phyloP scores from a whole-genome alignment of 2,113 vertebrate species.

The Smithornis capensis region DNA sequence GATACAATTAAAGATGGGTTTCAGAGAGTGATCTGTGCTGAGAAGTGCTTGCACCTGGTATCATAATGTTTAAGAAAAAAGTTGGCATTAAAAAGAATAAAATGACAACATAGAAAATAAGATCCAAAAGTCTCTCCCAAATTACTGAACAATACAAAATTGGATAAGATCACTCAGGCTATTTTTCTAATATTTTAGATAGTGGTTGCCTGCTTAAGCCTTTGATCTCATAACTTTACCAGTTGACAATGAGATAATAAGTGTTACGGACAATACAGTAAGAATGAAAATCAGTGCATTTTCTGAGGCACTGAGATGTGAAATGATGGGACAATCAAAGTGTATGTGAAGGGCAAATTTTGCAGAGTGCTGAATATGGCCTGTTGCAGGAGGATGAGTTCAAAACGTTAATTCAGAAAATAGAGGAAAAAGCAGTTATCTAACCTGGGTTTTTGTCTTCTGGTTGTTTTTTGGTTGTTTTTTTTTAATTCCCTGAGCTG shows the following conservation, averaged over 20 bases:
- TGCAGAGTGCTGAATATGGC: not conserved
- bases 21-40: constrained; percentile 26
- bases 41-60: constrained; percentile 34
- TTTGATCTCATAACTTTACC: constrained; percentile 38
- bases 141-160: not conserved
- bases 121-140: constrained; percentile 8
- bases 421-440: not conserved
- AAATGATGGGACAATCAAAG: not conserved
- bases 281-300: constrained; percentile 27
- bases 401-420: constrained; percentile 17
- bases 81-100: constrained; percentile 8
- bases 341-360: not conserved
- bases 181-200: constrained; percentile 33
- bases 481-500: not conserved
- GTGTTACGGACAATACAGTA: not conserved
- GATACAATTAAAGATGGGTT: constrained; percentile 28
- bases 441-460: not conserved
- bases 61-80: constrained; percentile 26
- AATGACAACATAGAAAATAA: not conserved
- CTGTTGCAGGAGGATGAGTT: not conserved
- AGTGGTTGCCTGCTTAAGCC: not conserved
- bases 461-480: not conserved
- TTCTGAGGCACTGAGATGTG: not conserved
- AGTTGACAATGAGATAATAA: constrained; percentile 27
- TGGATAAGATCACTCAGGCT: constrained; percentile 8